Base-by-base conservation (phyloP, 2,888 invertebrate genomes). In the Malacosoma neustria region DNA sequence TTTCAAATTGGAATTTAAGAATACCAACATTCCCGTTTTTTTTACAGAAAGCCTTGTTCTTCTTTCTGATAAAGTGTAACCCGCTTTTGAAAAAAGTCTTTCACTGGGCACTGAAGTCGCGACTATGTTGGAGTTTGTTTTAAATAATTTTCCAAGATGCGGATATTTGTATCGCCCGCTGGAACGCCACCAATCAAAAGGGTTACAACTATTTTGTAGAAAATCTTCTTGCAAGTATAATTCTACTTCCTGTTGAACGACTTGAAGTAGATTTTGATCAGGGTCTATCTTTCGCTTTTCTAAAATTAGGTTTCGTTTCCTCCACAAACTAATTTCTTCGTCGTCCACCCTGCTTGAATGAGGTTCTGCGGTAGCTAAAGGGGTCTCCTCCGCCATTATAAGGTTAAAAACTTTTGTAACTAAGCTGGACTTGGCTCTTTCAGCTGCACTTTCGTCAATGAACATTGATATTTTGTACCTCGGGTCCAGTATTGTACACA, bases 401-500 rank as follows among this genome's bases (percentile, higher is more conserved):
- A 31, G 14, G 7, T 36, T 31, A 15, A 30, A 9, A 36, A n/a
- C n/a, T n/a, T n/a, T n/a, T n/a, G n/a, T n/a, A n/a, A n/a, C n/a
- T n/a, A n/a, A n/a, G n/a, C n/a, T n/a, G n/a, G n/a, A n/a, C n/a
- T n/a, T n/a, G n/a, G n/a, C n/a, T n/a, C n/a, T n/a, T n/a, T n/a
- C n/a, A n/a, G n/a, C n/a, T n/a, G n/a, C n/a, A n/a, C n/a, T n/a
- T n/a, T n/a, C n/a, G n/a, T n/a, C n/a, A n/a, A n/a, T n/a, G n/a
- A 36, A 36, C 11, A 31, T 31, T 33, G 41, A 39, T 33, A 34
- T 44, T 29, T 41, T 44, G 14, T 38, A 34, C 2, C 39, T 32
- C 2, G 42, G 40, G 15, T 45, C 45, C 15, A 45, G 29, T 29
- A 45, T 38, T 34, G 45, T 43, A 31, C 41, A 43, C 11, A 41